Evolutionary conservation across 2,888 invertebrate genomes (phyloP).

Genomic region (Mimas tiliae): DNA sequence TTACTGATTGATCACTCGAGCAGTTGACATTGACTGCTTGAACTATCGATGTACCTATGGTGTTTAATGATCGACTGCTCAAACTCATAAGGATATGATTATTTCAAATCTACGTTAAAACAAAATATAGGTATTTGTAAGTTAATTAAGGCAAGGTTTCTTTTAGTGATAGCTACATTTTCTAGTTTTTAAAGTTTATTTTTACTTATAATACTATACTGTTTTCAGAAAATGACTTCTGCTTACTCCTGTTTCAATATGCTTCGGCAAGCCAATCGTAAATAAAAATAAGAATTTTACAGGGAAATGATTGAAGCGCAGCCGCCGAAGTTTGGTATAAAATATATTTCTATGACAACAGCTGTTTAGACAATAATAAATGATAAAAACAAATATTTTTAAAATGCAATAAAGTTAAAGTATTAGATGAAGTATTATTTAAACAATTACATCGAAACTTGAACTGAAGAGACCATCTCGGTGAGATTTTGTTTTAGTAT

Average conservation of each 20-base stretch:
- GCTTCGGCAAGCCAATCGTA: conserved; percentile 55
- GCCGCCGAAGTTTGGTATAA: background rate
- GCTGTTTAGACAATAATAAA: too few species aligned
- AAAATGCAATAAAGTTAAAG: background rate
- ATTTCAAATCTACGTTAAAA: too few species aligned
- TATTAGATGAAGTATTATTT: conserved; percentile 5
- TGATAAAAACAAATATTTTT: background rate
- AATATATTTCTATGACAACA: background rate
- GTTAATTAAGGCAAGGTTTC: too few species aligned
- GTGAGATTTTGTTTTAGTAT: conserved; percentile 31
- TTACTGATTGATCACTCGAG: too few species aligned
- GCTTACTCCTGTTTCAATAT: conserved; percentile 69
- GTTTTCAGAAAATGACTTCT: conserved; percentile 61
- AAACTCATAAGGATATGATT: too few species aligned
- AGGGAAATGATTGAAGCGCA: background rate
- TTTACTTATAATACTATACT: conserved; percentile 25
- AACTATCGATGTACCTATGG: too few species aligned
- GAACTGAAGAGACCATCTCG: background rate
- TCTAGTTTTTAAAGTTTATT: background rate
- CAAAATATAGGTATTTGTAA: too few species aligned
- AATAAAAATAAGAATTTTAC: conserved; percentile 9
- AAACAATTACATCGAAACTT: conserved; percentile 4
- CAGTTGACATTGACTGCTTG: too few species aligned
- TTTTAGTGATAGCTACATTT: too few species aligned
- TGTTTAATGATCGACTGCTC: too few species aligned